Percentiles rank a stretch among this genome's conserved stretches.
phyloP scores from a whole-genome alignment of 2,797 vertebrate genomes.

The Tenualosa ilisha region DNA sequence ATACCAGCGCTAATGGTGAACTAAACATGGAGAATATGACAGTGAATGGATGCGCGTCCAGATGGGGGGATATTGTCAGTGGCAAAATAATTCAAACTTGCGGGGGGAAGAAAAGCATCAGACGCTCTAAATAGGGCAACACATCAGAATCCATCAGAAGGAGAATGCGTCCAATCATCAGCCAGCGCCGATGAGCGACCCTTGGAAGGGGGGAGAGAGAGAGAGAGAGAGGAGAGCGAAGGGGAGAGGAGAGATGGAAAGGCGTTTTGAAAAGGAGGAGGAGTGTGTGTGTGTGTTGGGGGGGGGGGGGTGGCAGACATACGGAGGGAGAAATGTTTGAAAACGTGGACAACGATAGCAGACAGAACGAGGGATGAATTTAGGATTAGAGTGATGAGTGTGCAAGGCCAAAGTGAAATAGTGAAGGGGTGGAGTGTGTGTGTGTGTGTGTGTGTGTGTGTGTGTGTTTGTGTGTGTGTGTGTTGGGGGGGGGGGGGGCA shows the following conservation, averaged over 20 bases:
- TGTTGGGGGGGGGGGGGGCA: not conserved
- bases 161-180: not conserved
- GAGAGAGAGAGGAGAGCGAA: conserved; percentile 6
- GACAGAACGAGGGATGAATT: not conserved
- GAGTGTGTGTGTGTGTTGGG: too few relatives aligned
- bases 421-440: not conserved
- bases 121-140: conserved; percentile 42
- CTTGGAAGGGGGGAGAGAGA: conserved; percentile 12
- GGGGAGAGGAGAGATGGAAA: not conserved
- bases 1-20: conserved; percentile 27
- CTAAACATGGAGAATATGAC: conserved; percentile 34
- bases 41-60: conserved; percentile 22
- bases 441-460: too few relatives aligned
- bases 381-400: not conserved
- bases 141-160: not conserved
- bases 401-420: not conserved
- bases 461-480: too few relatives aligned
- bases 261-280: not conserved
- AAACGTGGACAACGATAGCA: not conserved
- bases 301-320: not conserved
- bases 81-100: conserved; percentile 26
- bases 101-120: not conserved
- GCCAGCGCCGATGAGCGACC: not conserved
- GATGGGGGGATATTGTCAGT: conserved; percentile 33
- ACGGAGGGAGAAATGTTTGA: not conserved